Conservation (phyloP, 1,140 invertebrate genomes). For the Cheumatopsyche charites region DNA sequence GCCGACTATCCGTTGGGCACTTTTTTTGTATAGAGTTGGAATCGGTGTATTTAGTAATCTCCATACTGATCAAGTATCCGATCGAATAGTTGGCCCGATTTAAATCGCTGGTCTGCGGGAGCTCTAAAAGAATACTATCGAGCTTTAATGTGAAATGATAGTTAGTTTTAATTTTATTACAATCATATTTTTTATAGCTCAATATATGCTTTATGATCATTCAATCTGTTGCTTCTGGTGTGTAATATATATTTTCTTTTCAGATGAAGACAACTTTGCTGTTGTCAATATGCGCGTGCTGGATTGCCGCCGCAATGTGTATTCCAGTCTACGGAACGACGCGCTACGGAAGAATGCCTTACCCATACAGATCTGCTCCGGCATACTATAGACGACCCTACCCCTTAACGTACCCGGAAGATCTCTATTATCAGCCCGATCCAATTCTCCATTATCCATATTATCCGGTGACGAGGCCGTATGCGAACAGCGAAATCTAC, state of each 20-base stretch:
- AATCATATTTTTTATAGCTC: not conserved
- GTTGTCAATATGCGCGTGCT: slow-evolving; percentile 7
- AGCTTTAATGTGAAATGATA: too few relatives aligned
- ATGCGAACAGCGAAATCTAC: slow-evolving; percentile 56
- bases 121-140: too few relatives aligned
- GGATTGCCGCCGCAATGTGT: slow-evolving; percentile 48
- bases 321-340: slow-evolving; percentile 59
- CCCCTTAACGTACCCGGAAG: slow-evolving; percentile 62
- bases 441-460: slow-evolving; percentile 51
- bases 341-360: slow-evolving; percentile 54
- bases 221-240: not conserved
- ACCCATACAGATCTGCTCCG: slow-evolving; percentile 51
- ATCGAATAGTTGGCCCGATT: too few relatives aligned
- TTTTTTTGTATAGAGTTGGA: too few relatives aligned
- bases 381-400: slow-evolving; percentile 55
- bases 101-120: too few relatives aligned
- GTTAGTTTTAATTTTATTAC: too few relatives aligned
- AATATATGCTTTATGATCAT: not conserved
- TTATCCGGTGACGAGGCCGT: slow-evolving; percentile 51
- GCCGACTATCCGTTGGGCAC: too few relatives aligned
- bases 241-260: slow-evolving; percentile 6
- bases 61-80: too few relatives aligned
- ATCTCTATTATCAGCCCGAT: slow-evolving; percentile 60
- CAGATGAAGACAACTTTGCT: slow-evolving; percentile 38
- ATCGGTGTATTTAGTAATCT: too few relatives aligned